Conservation (phyloP, 2,113 vertebrate species). For the Euleptes europaea region DNA sequence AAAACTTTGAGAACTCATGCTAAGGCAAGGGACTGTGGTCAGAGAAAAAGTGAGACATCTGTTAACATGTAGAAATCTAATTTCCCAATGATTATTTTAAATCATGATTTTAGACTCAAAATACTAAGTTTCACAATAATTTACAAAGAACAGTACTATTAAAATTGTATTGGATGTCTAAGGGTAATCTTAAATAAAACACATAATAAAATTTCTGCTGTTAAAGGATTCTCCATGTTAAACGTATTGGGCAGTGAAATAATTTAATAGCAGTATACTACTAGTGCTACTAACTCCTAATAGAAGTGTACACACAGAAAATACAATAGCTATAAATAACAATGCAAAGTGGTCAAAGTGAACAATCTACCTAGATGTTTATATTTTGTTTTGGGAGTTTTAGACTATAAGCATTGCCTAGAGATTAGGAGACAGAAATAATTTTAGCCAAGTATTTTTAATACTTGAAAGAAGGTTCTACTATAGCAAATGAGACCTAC, state of each 20-base stretch:
- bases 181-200: background rate
- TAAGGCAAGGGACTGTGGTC: background rate
- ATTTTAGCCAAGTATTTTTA: no score
- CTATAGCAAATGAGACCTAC: background rate
- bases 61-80: background rate
- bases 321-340: no score
- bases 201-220: background rate
- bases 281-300: no score
- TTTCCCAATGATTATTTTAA: background rate
- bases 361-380: background rate
- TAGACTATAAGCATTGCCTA: no score
- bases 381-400: background rate
- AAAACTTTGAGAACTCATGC: background rate
- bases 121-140: background rate
- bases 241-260: background rate
- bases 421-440: no score
- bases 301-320: no score
- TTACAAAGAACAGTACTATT: background rate
- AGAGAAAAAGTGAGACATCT: background rate
- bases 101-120: background rate
- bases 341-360: background rate
- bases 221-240: background rate
- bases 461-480: background rate
- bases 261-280: no score
- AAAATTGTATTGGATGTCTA: background rate